Conservation (phyloP, 2,888 invertebrate species). For the Belgica antarctica region DNA sequence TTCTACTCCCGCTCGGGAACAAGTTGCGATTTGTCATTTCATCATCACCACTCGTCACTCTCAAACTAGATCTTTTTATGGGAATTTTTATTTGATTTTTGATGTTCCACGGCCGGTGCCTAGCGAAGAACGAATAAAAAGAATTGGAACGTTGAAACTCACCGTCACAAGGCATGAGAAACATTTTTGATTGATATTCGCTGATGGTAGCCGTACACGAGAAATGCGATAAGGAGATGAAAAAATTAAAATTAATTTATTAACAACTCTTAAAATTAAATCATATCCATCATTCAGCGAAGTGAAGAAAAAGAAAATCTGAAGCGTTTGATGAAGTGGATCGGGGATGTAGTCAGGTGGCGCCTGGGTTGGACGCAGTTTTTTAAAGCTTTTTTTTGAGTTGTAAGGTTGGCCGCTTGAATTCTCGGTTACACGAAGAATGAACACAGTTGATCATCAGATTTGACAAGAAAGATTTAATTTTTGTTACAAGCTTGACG, state of each 20-base stretch:
- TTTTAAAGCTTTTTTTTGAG: too few relatives aligned
- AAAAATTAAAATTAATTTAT: constrained; percentile 34
- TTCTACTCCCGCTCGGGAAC: background rate
- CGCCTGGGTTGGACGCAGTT: too few relatives aligned
- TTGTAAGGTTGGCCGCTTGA: too few relatives aligned
- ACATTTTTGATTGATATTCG: constrained; percentile 28
- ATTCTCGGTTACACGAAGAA: too few relatives aligned
- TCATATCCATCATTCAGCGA: constrained; percentile 35
- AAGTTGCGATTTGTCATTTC: constrained; percentile 34
- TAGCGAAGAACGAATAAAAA: background rate
- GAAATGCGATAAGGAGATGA: constrained; percentile 8
- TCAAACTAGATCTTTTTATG: constrained; percentile 18
- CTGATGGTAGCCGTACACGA: constrained; percentile 24
- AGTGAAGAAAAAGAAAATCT: too few relatives aligned
- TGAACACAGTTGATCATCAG: too few relatives aligned
- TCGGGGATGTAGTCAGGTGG: too few relatives aligned
- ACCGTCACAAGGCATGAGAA: background rate
- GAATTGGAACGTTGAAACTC: background rate
- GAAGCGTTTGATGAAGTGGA: too few relatives aligned
- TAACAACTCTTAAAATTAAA: constrained; percentile 25
- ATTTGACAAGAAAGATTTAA: too few relatives aligned
- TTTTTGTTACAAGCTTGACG: too few relatives aligned
- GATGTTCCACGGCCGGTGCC: constrained; percentile 12
- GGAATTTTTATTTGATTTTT: constrained; percentile 17
- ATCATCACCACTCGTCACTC: background rate